Evolutionary conservation across 1,140 invertebrate species (phyloP).

Genomic region (Phymastichus coffea): DNA sequence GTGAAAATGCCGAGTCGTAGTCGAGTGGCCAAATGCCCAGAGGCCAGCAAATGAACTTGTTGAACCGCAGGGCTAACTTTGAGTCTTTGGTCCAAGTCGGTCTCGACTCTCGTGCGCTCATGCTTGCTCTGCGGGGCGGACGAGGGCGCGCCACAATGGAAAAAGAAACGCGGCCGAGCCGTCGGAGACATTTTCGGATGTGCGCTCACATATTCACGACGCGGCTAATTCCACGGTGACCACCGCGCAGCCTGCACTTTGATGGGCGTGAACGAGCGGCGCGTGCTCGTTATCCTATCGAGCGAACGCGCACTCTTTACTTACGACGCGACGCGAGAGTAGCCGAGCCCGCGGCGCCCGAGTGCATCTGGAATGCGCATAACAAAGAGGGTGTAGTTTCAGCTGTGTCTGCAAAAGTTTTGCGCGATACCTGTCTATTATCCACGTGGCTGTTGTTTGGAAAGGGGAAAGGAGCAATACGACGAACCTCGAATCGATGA

Average conservation of each 20-base stretch:
- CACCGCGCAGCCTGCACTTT: not conserved
- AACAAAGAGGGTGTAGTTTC: no score
- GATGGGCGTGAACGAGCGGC: not conserved
- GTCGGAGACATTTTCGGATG: not conserved
- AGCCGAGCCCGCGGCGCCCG: not conserved
- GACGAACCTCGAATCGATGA: no score
- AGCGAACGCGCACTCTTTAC: not conserved
- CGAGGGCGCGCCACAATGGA: not conserved
- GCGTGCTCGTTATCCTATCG: not conserved
- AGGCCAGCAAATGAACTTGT: not conserved
- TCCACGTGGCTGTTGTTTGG: no score
- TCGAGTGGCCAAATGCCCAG: slow-evolving; percentile 5
- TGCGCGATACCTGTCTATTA: no score
- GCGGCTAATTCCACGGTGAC: not conserved
- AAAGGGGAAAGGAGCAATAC: no score
- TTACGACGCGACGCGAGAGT: not conserved
- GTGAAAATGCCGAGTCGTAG: not conserved
- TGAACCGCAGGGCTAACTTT: not conserved
- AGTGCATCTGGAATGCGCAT: slow-evolving; percentile 5
- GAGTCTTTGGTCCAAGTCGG: slow-evolving; percentile 1
- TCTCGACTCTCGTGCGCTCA: not conserved
- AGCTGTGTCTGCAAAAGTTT: no score
- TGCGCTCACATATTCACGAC: not conserved
- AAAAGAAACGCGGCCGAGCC: not conserved
- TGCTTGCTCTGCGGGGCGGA: not conserved